These are phyloP conservation scores for Penaeus monodon DNA, from an alignment of 2,888 invertebrate genomes.

Conservation along the genomic window DNA sequence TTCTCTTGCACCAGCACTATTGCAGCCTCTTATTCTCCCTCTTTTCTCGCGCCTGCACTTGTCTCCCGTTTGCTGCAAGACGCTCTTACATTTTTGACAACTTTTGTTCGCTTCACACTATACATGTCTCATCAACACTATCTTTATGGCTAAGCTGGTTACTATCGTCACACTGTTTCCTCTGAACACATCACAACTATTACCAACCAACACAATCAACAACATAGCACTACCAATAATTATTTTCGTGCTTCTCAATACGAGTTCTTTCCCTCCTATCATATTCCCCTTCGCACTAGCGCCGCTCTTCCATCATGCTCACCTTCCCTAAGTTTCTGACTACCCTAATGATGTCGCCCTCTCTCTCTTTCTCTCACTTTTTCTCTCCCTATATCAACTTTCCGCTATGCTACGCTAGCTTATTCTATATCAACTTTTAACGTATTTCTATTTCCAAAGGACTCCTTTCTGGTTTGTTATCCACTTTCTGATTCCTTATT, in stretches of 20 bases:
- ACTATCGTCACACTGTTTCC: background rate
- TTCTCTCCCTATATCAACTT: background rate
- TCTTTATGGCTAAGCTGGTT: background rate
- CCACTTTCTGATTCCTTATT: background rate
- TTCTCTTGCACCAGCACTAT: constrained; percentile 16
- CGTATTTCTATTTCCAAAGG: background rate
- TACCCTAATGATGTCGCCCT: background rate
- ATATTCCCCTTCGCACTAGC: too few species aligned
- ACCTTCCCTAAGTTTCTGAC: background rate
- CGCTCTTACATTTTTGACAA: background rate
- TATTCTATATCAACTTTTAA: background rate
- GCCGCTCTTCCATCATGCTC: background rate
- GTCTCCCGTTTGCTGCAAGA: background rate
- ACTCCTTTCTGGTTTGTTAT: background rate
- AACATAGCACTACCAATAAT: too few species aligned
- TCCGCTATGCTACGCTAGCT: background rate
- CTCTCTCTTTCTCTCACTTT: constrained; percentile 17
- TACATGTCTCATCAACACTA: too few species aligned
- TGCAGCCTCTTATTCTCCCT: constrained; percentile 19
- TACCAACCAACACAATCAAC: too few species aligned
- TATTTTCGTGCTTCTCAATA: too few species aligned
- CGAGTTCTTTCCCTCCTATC: too few species aligned
- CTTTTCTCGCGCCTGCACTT: background rate
- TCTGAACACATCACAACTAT: too few species aligned
- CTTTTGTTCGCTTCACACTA: background rate